phyloP scores from a whole-genome alignment of 1,140 invertebrate genomes.

The Popillia japonica region DNA sequence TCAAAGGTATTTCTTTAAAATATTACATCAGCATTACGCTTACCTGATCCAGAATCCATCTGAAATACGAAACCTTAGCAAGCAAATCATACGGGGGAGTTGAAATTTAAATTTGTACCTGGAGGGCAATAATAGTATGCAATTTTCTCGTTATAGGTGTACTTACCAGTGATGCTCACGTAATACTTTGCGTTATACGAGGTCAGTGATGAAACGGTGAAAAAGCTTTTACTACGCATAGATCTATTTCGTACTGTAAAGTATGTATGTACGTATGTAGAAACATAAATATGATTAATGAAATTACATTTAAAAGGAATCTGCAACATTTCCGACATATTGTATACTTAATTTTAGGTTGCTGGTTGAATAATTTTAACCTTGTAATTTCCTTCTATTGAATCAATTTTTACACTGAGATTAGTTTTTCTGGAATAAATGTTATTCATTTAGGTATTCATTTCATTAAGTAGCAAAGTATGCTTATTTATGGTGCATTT shows the following conservation, averaged over 20 bases:
- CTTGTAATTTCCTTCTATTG: too few relatives aligned
- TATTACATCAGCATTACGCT: too few relatives aligned
- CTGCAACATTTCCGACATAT: too few relatives aligned
- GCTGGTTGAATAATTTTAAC: too few relatives aligned
- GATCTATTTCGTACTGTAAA: not conserved
- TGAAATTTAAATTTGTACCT: constrained; percentile 12
- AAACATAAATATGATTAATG: not conserved
- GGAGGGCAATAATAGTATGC: constrained; percentile 4
- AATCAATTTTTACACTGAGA: too few relatives aligned
- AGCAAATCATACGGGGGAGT: not conserved
- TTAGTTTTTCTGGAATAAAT: too few relatives aligned
- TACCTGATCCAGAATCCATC: too few relatives aligned
- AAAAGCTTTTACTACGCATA: not conserved
- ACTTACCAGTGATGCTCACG: constrained; percentile 7
- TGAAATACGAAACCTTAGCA: constrained; percentile 14
- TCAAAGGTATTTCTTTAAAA: too few relatives aligned
- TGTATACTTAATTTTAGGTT: too few relatives aligned
- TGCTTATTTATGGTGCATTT: too few relatives aligned
- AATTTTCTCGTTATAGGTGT: constrained; percentile 6
- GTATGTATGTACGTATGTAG: not conserved
- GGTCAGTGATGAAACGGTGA: not conserved
- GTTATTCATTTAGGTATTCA: too few relatives aligned
- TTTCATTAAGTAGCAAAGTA: too few relatives aligned
- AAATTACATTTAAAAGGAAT: not conserved
- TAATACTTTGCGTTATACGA: constrained; percentile 1